These are phyloP conservation scores for Deilephila elpenor DNA, from an alignment of 2,888 invertebrate species.

Conservation along the genomic window DNA sequence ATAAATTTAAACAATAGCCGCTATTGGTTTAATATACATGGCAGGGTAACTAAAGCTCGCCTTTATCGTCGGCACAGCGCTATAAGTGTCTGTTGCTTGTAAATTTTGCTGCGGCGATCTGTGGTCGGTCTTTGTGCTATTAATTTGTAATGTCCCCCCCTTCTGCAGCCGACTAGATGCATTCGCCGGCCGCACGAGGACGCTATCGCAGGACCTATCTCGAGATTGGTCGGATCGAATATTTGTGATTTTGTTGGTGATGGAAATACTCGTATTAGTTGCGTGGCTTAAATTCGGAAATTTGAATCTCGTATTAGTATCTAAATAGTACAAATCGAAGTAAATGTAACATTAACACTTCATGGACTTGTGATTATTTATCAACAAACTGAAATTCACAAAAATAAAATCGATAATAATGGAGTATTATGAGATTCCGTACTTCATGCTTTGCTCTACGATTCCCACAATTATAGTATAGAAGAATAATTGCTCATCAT, in stretches of 20 bases:
- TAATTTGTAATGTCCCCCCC: constrained; percentile 83
- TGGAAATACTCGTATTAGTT: background rate
- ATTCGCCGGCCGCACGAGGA: constrained; percentile 56
- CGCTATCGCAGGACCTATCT: constrained; percentile 57
- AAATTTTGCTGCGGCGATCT: constrained; percentile 83
- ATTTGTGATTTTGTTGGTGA: background rate
- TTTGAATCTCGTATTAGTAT: too few relatives aligned
- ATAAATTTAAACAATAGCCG: constrained; percentile 10
- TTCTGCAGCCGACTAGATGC: constrained; percentile 65
- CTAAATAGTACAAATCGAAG: too few relatives aligned
- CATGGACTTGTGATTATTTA: too few relatives aligned
- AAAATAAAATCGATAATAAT: too few relatives aligned
- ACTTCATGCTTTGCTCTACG: too few relatives aligned
- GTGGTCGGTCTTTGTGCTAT: constrained; percentile 84
- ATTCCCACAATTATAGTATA: background rate
- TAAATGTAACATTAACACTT: too few relatives aligned
- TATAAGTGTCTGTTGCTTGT: constrained; percentile 67
- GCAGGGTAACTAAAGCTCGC: constrained; percentile 20
- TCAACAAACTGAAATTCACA: too few relatives aligned
- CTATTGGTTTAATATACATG: constrained; percentile 21
- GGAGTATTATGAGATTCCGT: too few relatives aligned
- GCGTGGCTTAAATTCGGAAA: too few relatives aligned
- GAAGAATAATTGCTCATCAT: background rate
- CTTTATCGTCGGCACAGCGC: constrained; percentile 28
- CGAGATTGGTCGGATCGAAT: constrained; percentile 31